Percentiles rank a stretch among this genome's conserved stretches.
Conservation (phyloP, 2,113 vertebrate genomes). For the Calonectris borealis region DNA sequence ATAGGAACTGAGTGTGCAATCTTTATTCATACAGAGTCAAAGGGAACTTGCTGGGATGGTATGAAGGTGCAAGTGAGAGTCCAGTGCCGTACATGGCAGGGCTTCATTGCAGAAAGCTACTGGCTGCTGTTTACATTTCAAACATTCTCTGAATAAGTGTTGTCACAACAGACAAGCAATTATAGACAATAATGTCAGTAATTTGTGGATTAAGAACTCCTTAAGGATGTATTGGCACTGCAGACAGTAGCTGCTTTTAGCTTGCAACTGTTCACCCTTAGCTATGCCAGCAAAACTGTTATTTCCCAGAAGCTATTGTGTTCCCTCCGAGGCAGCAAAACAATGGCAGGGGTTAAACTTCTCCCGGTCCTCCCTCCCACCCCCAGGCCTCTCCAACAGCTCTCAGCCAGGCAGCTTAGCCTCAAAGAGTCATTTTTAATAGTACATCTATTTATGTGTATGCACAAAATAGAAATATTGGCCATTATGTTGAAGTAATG, state of each 20-base stretch:
- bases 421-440: neutral
- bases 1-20: neutral
- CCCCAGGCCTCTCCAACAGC: neutral
- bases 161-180: conserved; percentile 60
- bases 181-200: conserved; percentile 37
- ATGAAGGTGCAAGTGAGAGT: neutral
- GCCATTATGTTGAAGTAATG: neutral
- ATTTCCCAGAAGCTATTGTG: neutral
- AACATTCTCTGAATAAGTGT: conserved; percentile 22
- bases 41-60: neutral
- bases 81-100: neutral
- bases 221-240: conserved; percentile 25
- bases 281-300: neutral
- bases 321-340: neutral
- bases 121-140: conserved; percentile 51
- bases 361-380: accelerated
- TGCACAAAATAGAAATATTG: neutral
- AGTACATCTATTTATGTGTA: neutral
- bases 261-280: conserved; percentile 12
- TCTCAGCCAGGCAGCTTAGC: neutral
- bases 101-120: neutral
- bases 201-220: conserved; percentile 43
- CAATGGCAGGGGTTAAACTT: neutral
- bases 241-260: conserved; percentile 23
- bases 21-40: neutral